Conservation (phyloP, 1,140 invertebrate species). For the Nasonia longicornis region DNA sequence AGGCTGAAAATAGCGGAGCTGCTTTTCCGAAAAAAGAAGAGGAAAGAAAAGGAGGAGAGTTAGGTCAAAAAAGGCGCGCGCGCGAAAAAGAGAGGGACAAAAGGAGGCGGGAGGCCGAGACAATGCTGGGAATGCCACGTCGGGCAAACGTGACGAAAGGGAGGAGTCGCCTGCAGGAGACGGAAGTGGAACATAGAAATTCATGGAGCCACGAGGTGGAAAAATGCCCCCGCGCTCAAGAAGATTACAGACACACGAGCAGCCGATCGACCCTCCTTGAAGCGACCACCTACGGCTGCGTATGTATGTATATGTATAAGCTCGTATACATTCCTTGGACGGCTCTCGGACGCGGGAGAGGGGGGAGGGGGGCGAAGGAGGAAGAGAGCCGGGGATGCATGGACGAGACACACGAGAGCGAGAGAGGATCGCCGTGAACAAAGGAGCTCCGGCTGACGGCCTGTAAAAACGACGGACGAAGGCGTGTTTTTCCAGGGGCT, state of each 20-base stretch:
- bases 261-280: not conserved
- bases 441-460: not conserved
- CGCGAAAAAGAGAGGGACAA: not conserved
- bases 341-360: not conserved
- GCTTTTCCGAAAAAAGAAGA: constrained; percentile 5
- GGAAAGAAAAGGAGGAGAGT: not conserved
- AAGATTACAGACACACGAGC: constrained; percentile 50
- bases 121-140: constrained; percentile 40
- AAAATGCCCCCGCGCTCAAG: constrained; percentile 54
- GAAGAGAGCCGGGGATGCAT: not conserved
- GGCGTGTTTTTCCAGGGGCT: too few species aligned
- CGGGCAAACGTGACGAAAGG: constrained; percentile 46
- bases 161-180: constrained; percentile 34
- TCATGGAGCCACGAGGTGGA: constrained; percentile 53
- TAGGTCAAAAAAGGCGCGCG: not conserved
- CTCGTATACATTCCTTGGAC: not conserved
- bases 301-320: not conserved
- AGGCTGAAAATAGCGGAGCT: constrained; percentile 12
- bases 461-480: not conserved
- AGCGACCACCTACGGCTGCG: not conserved
- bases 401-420: not conserved
- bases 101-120: constrained; percentile 21
- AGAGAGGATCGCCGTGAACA: not conserved
- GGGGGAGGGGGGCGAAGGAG: not conserved
- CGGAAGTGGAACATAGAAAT: constrained; percentile 53